A percentile compares a stretch with the other conserved stretches of the same genome.
These are phyloP conservation scores for Agrochola litura DNA, from an alignment of 2,888 invertebrate genomes.

Conservation along the genomic window DNA sequence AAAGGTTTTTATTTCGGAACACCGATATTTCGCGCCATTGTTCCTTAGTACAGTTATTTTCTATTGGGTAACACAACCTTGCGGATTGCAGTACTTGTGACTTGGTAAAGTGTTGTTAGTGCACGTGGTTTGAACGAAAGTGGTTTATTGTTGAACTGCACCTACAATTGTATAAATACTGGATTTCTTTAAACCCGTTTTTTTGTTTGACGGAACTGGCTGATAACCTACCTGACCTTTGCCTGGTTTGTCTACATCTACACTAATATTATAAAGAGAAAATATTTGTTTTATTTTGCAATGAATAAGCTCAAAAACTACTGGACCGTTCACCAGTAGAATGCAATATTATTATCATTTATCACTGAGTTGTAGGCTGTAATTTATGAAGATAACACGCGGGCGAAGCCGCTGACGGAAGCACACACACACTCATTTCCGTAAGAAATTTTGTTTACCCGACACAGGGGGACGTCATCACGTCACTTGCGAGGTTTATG, in stretches of 20 bases:
- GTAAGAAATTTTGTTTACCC: too few species aligned
- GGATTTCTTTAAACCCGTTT: slow-evolving; percentile 17
- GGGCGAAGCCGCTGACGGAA: too few species aligned
- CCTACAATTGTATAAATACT: neutral
- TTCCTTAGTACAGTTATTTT: slow-evolving; percentile 61
- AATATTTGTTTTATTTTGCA: too few species aligned
- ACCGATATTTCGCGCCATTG: slow-evolving; percentile 59
- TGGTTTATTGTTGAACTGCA: neutral
- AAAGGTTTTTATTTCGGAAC: slow-evolving; percentile 60
- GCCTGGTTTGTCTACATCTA: neutral
- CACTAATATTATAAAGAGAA: too few species aligned
- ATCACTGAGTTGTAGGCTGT: too few species aligned
- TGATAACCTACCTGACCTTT: neutral
- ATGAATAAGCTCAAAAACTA: too few species aligned
- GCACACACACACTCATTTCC: too few species aligned
- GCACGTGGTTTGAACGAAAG: slow-evolving; percentile 45
- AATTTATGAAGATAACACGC: too few species aligned
- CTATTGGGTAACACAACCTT: slow-evolving; percentile 57
- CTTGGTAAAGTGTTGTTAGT: slow-evolving; percentile 14
- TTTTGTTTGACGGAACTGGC: slow-evolving; percentile 11
- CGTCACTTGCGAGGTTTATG: too few species aligned
- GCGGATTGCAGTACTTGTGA: slow-evolving; percentile 10
- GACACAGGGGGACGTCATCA: too few species aligned
- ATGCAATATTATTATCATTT: too few species aligned
- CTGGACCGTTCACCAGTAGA: too few species aligned